These are phyloP conservation scores for Anorthoa munda DNA, from an alignment of 2,888 invertebrate species.

Conservation along the genomic window DNA sequence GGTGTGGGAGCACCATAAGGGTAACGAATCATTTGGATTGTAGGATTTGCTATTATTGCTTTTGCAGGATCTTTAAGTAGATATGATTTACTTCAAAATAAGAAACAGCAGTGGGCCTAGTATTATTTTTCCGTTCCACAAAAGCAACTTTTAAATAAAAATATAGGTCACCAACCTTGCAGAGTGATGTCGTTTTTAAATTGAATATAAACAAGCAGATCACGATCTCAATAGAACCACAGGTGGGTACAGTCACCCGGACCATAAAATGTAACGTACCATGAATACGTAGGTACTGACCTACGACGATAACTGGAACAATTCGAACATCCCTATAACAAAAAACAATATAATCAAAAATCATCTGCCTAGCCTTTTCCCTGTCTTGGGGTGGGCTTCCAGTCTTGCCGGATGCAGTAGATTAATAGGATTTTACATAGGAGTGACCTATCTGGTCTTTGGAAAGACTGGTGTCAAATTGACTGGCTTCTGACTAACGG, in stretches of 20 bases:
- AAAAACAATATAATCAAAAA: slow-evolving; percentile 41
- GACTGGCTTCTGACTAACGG: too few relatives aligned
- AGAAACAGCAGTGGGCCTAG: not conserved
- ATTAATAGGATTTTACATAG: too few relatives aligned
- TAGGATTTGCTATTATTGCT: not conserved
- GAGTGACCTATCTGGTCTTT: too few relatives aligned
- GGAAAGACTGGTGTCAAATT: too few relatives aligned
- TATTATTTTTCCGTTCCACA: not conserved
- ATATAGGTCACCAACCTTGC: not conserved
- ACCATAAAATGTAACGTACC: slow-evolving; percentile 43
- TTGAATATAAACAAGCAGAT: slow-evolving; percentile 39
- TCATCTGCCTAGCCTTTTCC: too few relatives aligned
- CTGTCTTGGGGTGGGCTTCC: too few relatives aligned
- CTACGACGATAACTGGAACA: slow-evolving; percentile 8
- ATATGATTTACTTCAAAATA: not conserved
- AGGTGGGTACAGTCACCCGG: slow-evolving; percentile 20
- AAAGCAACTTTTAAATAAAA: not conserved
- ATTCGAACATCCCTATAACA: slow-evolving; percentile 16
- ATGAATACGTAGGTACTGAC: slow-evolving; percentile 53
- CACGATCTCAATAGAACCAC: slow-evolving; percentile 42
- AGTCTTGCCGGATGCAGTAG: too few relatives aligned
- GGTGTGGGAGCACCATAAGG: too few relatives aligned
- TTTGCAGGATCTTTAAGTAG: not conserved
- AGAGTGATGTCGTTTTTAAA: slow-evolving; percentile 6
- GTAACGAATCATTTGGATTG: not conserved